Base-by-base conservation (phyloP, 2,888 invertebrate genomes). In the Hesperia comma region DNA sequence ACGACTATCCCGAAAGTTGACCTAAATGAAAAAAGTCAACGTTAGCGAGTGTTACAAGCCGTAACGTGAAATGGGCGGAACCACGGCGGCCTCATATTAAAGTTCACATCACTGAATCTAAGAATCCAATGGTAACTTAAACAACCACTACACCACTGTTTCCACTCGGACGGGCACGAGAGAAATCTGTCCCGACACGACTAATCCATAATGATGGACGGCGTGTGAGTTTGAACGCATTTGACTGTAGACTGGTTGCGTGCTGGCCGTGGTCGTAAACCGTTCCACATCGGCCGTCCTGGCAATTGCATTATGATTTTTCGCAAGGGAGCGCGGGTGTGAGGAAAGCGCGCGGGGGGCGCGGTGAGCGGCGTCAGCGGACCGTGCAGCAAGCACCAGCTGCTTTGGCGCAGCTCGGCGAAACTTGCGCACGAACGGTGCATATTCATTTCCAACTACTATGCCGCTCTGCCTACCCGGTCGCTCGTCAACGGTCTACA, bases 221-320 rank as follows among this genome's bases (percentile, higher is more conserved):
- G 91, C 92, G 92, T 92, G 92, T 91, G 88, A 88, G 90, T 90
- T 89, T 84, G 85, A 83, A 87, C 91, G 88, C 89, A 92, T 87
- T 90, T 90, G 86, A 92, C 86, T 90, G 88, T 87, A 86, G 84
- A 92, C 92, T 92, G 90, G 81, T 89, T 86, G 86, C 88, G 90
- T 91, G 90, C 84, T 86, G 84, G 81, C 81, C 81, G 80, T 83
- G 86, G 85, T 86, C 82, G 86, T 80, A 81, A 83, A 86, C 86
- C 90, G 91, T 90, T 90, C 91, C 90, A 91, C 91, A 83, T 88
- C 89, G 86, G 79, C 91, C 89, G 90, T 89, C 90, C 91, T 64
- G 90, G 86, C 90, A 88, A 90, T 92, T 92, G 92, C 92, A 91
- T 91, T 91, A 91, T 90, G 87, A 87, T 90, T 91, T 92, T 91